phyloP scores from a whole-genome alignment of 2,888 invertebrate species.

The Aproaerema taeniolella region DNA sequence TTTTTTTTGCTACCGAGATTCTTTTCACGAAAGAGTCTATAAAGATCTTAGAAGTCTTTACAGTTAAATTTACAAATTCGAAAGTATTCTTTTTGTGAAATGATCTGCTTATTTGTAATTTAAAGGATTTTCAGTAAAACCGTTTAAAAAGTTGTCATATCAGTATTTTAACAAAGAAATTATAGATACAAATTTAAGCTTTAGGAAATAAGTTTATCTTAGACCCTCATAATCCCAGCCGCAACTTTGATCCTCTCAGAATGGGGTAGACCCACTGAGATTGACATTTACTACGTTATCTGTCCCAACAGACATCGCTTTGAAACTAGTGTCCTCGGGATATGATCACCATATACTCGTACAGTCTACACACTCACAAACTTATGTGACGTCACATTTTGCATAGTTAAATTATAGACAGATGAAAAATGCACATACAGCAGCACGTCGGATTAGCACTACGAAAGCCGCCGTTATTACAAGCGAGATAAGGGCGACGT shows the following conservation, averaged over 20 bases:
- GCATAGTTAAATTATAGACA: too few relatives aligned
- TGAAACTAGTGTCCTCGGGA: conserved; percentile 42
- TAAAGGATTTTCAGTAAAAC: too few relatives aligned
- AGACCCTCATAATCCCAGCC: conserved; percentile 73
- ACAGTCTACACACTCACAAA: conserved; percentile 29
- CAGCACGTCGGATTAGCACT: too few relatives aligned
- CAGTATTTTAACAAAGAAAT: conserved; percentile 47
- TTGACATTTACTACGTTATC: conserved; percentile 70
- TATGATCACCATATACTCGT: conserved; percentile 29
- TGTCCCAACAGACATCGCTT: conserved; percentile 53
- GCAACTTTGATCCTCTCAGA: conserved; percentile 70
- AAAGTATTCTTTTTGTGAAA: too few relatives aligned
- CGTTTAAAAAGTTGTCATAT: too few relatives aligned
- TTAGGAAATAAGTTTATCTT: conserved; percentile 70
- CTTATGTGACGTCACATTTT: conserved; percentile 29
- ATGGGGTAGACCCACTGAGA: conserved; percentile 63
- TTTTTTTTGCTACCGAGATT: conserved; percentile 19
- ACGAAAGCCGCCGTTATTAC: too few relatives aligned
- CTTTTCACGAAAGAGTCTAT: conserved; percentile 13
- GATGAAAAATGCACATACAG: too few relatives aligned
- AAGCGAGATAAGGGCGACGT: too few relatives aligned
- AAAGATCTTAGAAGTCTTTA: too few relatives aligned
- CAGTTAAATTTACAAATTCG: too few relatives aligned
- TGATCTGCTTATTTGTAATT: too few relatives aligned
- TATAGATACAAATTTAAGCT: conserved; percentile 63